A percentile compares a stretch with the other conserved stretches of the same genome.
phyloP scores from a whole-genome alignment of 2,113 vertebrate genomes.

The Laticauda laticaudata region DNA sequence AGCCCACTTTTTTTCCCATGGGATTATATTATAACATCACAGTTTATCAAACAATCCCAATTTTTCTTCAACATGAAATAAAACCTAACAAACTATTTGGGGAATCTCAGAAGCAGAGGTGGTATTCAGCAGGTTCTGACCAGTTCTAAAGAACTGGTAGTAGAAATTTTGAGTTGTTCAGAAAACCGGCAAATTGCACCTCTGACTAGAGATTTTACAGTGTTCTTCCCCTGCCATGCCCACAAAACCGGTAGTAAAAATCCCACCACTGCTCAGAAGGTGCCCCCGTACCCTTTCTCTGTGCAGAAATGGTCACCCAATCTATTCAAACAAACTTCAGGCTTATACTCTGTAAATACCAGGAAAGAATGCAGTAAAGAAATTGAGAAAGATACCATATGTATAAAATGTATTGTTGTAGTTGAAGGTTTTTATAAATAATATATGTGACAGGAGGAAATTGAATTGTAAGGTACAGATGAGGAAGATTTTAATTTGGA shows the following conservation, averaged over 20 bases:
- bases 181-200: too few relatives aligned
- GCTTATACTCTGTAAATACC: background rate
- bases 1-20: background rate
- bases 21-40: background rate
- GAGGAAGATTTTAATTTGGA: too few relatives aligned
- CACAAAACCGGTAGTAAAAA: too few relatives aligned
- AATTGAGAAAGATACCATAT: background rate
- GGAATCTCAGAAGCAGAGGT: too few relatives aligned
- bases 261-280: too few relatives aligned
- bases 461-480: too few relatives aligned
- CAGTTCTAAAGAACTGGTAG: too few relatives aligned
- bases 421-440: background rate
- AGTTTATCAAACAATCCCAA: background rate
- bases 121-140: too few relatives aligned
- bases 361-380: background rate
- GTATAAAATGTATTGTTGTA: background rate
- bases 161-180: too few relatives aligned
- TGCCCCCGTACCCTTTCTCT: too few relatives aligned
- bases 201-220: too few relatives aligned
- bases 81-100: background rate
- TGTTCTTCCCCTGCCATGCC: too few relatives aligned
- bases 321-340: background rate
- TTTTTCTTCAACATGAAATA: background rate
- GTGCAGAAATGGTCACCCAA: background rate
- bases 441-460: background rate